Conservation (phyloP, 2,888 invertebrate genomes). For the Nymphalis c-album region DNA sequence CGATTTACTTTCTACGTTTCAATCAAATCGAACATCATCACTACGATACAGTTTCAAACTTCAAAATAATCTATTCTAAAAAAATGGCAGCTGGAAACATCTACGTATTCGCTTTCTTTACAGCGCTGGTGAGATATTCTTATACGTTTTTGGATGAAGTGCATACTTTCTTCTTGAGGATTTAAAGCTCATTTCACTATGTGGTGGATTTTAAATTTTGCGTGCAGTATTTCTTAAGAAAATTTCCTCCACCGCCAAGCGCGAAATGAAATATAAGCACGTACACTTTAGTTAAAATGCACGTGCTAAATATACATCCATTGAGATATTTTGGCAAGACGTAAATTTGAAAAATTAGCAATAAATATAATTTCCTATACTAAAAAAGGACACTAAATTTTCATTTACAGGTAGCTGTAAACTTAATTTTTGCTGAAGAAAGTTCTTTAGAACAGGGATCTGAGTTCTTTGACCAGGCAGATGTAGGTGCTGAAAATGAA, state of each 20-base stretch:
- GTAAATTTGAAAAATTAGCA: too few species aligned
- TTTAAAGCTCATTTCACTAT: too few species aligned
- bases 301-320: too few species aligned
- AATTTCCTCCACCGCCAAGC: too few species aligned
- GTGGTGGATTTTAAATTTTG: too few species aligned
- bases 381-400: not conserved
- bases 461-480: conserved; percentile 18
- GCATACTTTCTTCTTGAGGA: too few species aligned
- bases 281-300: too few species aligned
- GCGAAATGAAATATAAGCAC: too few species aligned
- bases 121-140: conserved; percentile 28
- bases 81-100: conserved; percentile 22
- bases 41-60: not conserved
- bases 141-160: not conserved
- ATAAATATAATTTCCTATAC: too few species aligned
- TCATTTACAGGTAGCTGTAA: conserved; percentile 42
- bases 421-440: conserved; percentile 46
- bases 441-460: conserved; percentile 24
- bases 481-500: conserved; percentile 12
- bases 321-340: too few species aligned
- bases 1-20: conserved; percentile 4
- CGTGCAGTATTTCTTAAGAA: too few species aligned
- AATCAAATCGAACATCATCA: conserved; percentile 22
- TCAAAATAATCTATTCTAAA: conserved; percentile 1
- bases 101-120: conserved; percentile 22